Conservation (phyloP, 2,888 invertebrate genomes). For the Campoletis raptor region DNA sequence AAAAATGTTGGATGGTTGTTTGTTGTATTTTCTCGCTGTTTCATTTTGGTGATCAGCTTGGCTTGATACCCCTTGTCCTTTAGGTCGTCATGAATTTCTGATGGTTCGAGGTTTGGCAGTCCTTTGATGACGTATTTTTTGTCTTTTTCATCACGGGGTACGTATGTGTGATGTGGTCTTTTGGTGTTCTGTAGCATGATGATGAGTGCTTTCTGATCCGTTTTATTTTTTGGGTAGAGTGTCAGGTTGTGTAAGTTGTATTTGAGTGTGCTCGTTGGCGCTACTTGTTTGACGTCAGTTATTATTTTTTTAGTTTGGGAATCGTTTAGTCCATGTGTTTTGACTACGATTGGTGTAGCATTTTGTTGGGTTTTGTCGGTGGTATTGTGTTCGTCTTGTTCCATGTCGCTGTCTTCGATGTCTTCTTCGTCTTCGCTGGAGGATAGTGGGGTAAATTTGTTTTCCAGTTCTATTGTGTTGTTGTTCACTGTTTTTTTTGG, state of each 20-base stretch:
- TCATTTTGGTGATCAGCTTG: not conserved
- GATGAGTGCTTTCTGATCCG: not conserved
- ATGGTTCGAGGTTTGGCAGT: not conserved
- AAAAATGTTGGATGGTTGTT: not conserved
- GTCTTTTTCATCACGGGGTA: not conserved
- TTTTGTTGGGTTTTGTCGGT: not conserved
- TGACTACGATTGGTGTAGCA: not conserved
- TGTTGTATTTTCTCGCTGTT: not conserved
- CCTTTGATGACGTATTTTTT: slow-evolving; percentile 8
- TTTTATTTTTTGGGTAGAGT: not conserved
- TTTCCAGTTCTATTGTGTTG: not conserved
- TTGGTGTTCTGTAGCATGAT: not conserved
- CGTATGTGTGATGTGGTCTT: not conserved
- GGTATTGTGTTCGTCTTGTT: not conserved
- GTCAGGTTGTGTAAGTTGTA: not conserved
- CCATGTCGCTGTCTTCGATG: not conserved
- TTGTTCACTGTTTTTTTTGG: not conserved
- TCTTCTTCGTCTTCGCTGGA: not conserved
- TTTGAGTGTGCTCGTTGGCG: not conserved
- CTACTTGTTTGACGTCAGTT: not conserved
- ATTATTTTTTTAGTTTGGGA: not conserved
- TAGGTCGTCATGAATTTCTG: not conserved
- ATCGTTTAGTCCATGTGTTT: not conserved
- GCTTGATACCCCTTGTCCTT: not conserved
- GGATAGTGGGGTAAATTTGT: not conserved